These are phyloP conservation scores for Acomys russatus DNA, from an alignment of 2,797 vertebrate genomes.

Conservation along the genomic window DNA sequence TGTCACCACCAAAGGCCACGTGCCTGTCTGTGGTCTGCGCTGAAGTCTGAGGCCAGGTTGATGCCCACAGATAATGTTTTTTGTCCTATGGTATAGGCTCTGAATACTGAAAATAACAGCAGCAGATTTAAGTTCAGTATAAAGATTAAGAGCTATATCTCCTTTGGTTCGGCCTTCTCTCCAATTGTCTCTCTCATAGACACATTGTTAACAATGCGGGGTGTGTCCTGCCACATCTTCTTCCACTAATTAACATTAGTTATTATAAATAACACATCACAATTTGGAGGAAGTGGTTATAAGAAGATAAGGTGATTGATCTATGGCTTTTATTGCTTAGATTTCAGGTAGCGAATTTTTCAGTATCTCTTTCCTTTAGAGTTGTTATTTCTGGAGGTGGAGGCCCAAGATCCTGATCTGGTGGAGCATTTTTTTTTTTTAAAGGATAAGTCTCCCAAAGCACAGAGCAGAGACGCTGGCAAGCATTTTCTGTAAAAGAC, in stretches of 20 bases:
- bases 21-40: background rate
- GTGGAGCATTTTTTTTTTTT: background rate
- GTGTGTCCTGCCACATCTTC: background rate
- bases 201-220: background rate
- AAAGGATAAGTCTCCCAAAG: background rate
- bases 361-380: background rate
- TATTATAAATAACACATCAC: background rate
- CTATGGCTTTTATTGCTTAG: background rate
- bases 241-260: background rate
- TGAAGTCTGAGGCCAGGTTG: background rate
- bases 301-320: background rate
- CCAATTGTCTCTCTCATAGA: background rate
- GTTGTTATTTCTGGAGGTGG: background rate
- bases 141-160: background rate
- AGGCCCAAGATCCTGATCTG: background rate
- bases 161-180: background rate
- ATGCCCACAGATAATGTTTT: background rate
- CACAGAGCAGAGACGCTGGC: background rate
- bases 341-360: background rate
- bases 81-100: background rate
- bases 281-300: background rate
- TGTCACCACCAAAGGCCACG: background rate
- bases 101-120: background rate
- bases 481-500: slow-evolving; percentile 12
- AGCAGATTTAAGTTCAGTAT: background rate